These are phyloP conservation scores for Baccha elongata DNA, from an alignment of 2,888 invertebrate genomes.

Conservation along the genomic window DNA sequence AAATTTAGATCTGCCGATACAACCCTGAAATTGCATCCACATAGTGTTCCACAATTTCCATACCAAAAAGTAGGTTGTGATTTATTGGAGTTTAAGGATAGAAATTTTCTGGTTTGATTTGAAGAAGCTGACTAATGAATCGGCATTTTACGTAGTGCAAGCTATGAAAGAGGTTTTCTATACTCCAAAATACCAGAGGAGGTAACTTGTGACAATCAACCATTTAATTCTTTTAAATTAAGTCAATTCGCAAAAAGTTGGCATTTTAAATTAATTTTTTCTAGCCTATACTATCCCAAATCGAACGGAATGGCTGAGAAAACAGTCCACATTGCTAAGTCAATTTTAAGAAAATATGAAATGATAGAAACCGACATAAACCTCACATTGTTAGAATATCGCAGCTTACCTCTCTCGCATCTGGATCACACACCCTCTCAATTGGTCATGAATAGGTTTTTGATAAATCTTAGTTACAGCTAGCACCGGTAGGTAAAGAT, in stretches of 20 bases:
- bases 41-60: neutral
- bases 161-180: neutral
- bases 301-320: slow-evolving; percentile 34
- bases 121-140: neutral
- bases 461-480: neutral
- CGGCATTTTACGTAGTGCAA: neutral
- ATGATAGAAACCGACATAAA: neutral
- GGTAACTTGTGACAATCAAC: neutral
- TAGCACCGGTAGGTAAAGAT: neutral
- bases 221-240: slow-evolving; percentile 14
- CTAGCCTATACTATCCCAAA: slow-evolving; percentile 22
- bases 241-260: slow-evolving; percentile 24
- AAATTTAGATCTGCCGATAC: neutral
- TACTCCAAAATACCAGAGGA: neutral
- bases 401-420: neutral
- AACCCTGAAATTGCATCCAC: neutral
- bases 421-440: neutral
- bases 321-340: slow-evolving; percentile 14
- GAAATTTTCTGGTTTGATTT: neutral
- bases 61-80: neutral
- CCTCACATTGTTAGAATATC: neutral
- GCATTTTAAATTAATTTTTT: slow-evolving; percentile 23
- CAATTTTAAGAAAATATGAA: slow-evolving; percentile 3
- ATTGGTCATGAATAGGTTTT: neutral
- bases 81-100: neutral